Conservation (phyloP, 92 coral and sea anemone genomes). For the Epizoanthus rinbou region DNA sequence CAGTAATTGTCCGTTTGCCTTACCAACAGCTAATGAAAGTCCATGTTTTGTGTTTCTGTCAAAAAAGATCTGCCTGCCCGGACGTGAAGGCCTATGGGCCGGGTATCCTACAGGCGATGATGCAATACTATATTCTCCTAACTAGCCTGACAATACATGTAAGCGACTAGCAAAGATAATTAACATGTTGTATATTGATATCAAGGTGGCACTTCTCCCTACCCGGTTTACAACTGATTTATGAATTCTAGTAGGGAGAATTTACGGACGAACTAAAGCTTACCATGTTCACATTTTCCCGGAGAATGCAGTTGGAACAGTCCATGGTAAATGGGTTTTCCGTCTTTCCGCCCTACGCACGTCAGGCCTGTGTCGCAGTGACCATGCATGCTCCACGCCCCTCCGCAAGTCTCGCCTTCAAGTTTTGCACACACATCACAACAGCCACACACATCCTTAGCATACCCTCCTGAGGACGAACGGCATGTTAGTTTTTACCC, state of each 20-base stretch:
- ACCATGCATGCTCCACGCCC: constrained; percentile 52
- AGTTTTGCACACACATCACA: constrained; percentile 74
- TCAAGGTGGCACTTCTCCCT: no score
- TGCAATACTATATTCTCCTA: no score
- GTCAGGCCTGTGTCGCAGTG: constrained; percentile 56
- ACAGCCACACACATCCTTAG: constrained; percentile 61
- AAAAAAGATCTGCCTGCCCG: no score
- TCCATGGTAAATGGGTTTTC: constrained; percentile 17
- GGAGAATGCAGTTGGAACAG: background rate
- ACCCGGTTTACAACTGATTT: no score
- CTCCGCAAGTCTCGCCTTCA: constrained; percentile 62
- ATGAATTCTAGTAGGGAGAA: background rate
- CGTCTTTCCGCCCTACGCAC: constrained; percentile 60
- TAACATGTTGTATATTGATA: no score
- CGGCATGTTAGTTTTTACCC: background rate
- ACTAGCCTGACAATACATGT: no score
- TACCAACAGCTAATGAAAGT: no score
- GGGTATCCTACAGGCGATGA: no score
- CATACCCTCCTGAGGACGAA: constrained; percentile 50
- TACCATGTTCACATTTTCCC: constrained; percentile 65
- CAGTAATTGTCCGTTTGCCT: no score
- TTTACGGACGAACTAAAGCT: background rate
- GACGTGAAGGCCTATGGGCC: no score
- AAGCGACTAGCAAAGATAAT: no score
- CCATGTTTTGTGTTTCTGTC: no score